phyloP scores from a whole-genome alignment of 2,113 vertebrate species.

The Fulica atra region DNA sequence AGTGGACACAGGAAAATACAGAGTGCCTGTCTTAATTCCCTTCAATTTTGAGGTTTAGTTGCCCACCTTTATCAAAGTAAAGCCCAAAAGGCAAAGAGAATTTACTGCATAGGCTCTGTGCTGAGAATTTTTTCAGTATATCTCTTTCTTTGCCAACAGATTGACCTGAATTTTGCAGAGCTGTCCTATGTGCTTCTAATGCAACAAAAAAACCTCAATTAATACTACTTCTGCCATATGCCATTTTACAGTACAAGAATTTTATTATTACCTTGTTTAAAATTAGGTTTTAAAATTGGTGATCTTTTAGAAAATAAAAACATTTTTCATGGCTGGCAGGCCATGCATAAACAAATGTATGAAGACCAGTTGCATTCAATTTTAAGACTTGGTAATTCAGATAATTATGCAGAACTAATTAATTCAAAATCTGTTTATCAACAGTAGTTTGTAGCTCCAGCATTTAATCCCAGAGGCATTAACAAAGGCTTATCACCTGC shows the following conservation, averaged over 20 bases:
- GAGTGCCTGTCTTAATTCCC: background rate
- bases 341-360: conserved; percentile 42
- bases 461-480: conserved; percentile 75
- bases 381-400: conserved; percentile 65
- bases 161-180: conserved; percentile 39
- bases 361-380: conserved; percentile 65
- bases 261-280: conserved; percentile 58
- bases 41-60: background rate
- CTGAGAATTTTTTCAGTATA: background rate
- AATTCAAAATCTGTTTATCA: conserved; percentile 83
- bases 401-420: conserved; percentile 83
- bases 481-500: conserved; percentile 80
- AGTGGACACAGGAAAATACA: background rate
- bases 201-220: conserved; percentile 43
- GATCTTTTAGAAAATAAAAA: conserved; percentile 26
- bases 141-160: background rate
- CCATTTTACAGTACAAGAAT: conserved; percentile 17
- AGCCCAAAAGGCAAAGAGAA: background rate
- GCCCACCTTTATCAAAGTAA: background rate
- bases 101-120: background rate
- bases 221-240: conserved; percentile 37
- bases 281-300: conserved; percentile 6
- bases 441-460: conserved; percentile 74
- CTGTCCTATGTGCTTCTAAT: conserved; percentile 24
- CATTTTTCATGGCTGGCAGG: conserved; percentile 21